Conservation (phyloP, 1,140 invertebrate genomes). For the Drosophila suzukii region DNA sequence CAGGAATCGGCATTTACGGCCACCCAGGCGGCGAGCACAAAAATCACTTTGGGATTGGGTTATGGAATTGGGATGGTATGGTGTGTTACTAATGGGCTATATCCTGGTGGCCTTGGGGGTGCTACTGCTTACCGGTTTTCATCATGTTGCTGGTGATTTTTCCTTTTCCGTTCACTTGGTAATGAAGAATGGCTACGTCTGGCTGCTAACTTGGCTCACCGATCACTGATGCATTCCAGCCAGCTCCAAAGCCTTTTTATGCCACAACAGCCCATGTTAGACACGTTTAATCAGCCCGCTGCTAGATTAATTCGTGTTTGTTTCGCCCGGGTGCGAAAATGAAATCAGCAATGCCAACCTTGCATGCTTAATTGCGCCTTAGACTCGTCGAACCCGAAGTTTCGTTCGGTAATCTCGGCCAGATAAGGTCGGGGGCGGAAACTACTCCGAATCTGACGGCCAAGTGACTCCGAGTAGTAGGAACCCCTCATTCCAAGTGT, state of each 20-base stretch:
- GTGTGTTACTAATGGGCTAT: slow-evolving; percentile 1
- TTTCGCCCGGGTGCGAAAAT: slow-evolving; percentile 47
- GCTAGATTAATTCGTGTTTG: slow-evolving; percentile 73
- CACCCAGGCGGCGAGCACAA: slow-evolving; percentile 51
- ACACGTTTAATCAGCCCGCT: slow-evolving; percentile 63
- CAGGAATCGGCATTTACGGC: slow-evolving; percentile 36
- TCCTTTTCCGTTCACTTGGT: slow-evolving; percentile 10
- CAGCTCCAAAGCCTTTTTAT: slow-evolving; percentile 61
- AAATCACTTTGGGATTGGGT: slow-evolving; percentile 41
- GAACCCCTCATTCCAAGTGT: slow-evolving; percentile 28
- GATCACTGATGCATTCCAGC: slow-evolving; percentile 57
- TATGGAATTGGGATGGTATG: background rate
- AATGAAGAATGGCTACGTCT: slow-evolving; percentile 29
- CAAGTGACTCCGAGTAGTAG: slow-evolving; percentile 17
- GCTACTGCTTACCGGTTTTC: slow-evolving; percentile 67
- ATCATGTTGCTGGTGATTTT: slow-evolving; percentile 57
- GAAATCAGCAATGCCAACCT: slow-evolving; percentile 52
- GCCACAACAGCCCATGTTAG: slow-evolving; percentile 31
- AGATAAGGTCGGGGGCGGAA: slow-evolving; percentile 23
- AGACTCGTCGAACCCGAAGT: slow-evolving; percentile 24
- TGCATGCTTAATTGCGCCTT: slow-evolving; percentile 49
- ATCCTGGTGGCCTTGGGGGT: slow-evolving; percentile 4
- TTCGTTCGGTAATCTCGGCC: slow-evolving; percentile 23
- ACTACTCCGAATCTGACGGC: slow-evolving; percentile 16
- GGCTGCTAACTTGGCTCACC: slow-evolving; percentile 46